phyloP scores from a whole-genome alignment of 2,113 vertebrate genomes.

The Anser brachyrhynchus region DNA sequence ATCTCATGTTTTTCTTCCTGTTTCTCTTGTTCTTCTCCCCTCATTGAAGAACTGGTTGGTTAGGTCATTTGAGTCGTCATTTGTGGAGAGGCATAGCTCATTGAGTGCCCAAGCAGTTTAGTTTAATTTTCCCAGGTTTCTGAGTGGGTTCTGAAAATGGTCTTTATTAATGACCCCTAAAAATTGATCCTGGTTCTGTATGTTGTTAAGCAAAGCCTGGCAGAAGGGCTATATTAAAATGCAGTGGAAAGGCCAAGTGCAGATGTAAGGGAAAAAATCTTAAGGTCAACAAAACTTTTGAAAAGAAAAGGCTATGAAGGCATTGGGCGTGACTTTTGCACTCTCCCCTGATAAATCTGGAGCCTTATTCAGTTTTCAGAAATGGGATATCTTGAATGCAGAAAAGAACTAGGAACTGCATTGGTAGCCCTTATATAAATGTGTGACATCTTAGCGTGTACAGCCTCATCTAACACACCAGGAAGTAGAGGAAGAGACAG shows the following conservation, averaged over 20 bases:
- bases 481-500: not conserved
- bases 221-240: slow-evolving; percentile 3
- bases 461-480: not conserved
- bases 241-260: not conserved
- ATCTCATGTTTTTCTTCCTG: not conserved
- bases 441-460: not conserved
- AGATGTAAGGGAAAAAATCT: not conserved
- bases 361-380: not conserved
- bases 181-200: not conserved
- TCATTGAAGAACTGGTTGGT: slow-evolving; percentile 7
- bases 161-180: slow-evolving; percentile 34
- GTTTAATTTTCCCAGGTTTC: slow-evolving; percentile 39
- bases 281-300: not conserved
- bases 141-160: slow-evolving; percentile 5
- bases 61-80: not conserved
- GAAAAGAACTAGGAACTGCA: not conserved
- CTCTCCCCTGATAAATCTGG: not conserved
- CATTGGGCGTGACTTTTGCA: not conserved
- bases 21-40: not conserved
- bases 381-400: not conserved
- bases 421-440: not conserved
- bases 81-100: slow-evolving; percentile 33
- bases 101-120: slow-evolving; percentile 17
- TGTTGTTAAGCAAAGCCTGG: slow-evolving; percentile 2
- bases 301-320: not conserved